Base-by-base conservation (phyloP, 2,797 vertebrate species). In the Peromyscus aztecus region DNA sequence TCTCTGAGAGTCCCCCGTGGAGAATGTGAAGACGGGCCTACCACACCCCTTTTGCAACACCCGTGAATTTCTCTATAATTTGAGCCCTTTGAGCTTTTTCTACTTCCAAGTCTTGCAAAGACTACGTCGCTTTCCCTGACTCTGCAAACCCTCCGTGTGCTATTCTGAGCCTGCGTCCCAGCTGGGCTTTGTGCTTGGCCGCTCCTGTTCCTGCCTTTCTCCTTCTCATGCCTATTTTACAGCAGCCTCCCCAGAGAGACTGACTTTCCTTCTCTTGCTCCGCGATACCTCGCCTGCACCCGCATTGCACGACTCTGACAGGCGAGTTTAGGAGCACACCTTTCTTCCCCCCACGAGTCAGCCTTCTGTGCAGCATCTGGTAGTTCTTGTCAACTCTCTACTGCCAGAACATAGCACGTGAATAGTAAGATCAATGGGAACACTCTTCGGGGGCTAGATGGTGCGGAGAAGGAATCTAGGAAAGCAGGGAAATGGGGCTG, bases 281-380 rank as follows among this genome's bases (percentile, higher is more conserved):
- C 24, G 0, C 9, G 34, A 52, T 27, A 6, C 37, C 65, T 86
- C 71, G 61, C 9, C 1, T 8, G 5, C 23, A 49, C 52, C 59
- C 59, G 6, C 1, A 6, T 49, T 1, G 61, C 10, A 67, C 34
- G n/a, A 46, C 37, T 40, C 24, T 27, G 34, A n/a, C 46, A 40
- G n/a, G 55, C 34, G 46, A 29, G 12, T n/a, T 88, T 65, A 40
- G 10, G 43, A 23, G 2, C 10, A 2, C 46, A 8, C 29, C 63
- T 87, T 31, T 83, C 65, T 91, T 52, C 67, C 10, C 76, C 27
- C 27, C 63, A 61, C 94, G 67, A 93, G 21, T 17, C 37, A 89
- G 63, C 12, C 37, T 57, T 92, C 27, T 17, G 17, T 40, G 55
- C 49, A 81, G n/a, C 34, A 17, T 4, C 2, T 11, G 31, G 11